phyloP scores from a whole-genome alignment of 2,888 invertebrate species.

The Cremastobaeus sp. region DNA sequence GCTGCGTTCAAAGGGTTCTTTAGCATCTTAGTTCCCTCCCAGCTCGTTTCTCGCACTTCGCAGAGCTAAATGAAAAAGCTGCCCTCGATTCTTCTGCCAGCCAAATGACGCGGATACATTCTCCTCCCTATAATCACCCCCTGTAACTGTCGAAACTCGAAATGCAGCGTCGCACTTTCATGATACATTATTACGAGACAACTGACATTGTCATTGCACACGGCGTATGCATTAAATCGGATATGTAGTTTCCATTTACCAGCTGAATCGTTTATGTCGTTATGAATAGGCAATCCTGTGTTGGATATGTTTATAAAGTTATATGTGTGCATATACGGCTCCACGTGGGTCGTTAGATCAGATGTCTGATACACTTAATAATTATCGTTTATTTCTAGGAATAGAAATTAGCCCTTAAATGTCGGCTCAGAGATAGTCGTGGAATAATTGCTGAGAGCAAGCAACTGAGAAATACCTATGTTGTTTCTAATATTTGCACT shows the following conservation, averaged over 20 bases:
- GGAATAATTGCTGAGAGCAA: not conserved
- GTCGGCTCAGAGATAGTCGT: constrained; percentile 5
- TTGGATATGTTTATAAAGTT: constrained; percentile 49
- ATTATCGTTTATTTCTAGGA: constrained; percentile 44
- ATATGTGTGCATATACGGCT: constrained; percentile 21
- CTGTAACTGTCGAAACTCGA: constrained; percentile 48
- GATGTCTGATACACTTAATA: constrained; percentile 32
- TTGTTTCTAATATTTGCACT: too few relatives aligned
- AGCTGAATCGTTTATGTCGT: constrained; percentile 57
- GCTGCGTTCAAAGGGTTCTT: constrained; percentile 26
- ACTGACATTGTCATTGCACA: constrained; percentile 53
- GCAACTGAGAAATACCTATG: too few relatives aligned
- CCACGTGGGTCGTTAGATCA: constrained; percentile 24
- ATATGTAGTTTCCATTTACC: constrained; percentile 60
- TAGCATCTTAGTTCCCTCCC: constrained; percentile 1
- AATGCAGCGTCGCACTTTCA: constrained; percentile 51
- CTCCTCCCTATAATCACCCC: constrained; percentile 22
- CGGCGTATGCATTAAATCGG: constrained; percentile 56
- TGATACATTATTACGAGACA: constrained; percentile 51
- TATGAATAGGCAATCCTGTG: constrained; percentile 53
- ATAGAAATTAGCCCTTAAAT: constrained; percentile 38
- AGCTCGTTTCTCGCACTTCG: constrained; percentile 20
- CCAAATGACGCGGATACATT: constrained; percentile 30
- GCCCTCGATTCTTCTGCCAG: constrained; percentile 17
- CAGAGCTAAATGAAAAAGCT: constrained; percentile 48